These are phyloP conservation scores for Catocala nupta DNA, from an alignment of 2,888 invertebrate genomes.

Conservation along the genomic window DNA sequence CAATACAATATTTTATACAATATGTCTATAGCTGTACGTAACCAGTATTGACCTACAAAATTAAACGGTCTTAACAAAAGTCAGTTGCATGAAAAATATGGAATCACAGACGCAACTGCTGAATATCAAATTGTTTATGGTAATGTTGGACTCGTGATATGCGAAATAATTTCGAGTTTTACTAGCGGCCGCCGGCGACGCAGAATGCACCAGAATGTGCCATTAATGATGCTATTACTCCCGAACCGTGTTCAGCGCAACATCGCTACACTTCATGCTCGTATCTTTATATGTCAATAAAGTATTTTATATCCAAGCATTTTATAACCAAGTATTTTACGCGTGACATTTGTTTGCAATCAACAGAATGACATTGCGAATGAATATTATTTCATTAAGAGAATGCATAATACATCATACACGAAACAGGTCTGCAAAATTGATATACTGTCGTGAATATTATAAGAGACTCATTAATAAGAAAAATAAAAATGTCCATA, in stretches of 20 bases:
- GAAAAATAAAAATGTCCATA: no score
- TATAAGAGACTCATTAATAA: no score
- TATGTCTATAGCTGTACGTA: no score
- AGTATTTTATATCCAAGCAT: neutral
- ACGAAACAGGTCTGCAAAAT: no score
- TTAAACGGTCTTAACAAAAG: constrained; percentile 47
- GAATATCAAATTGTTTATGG: constrained; percentile 79
- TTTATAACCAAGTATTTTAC: no score
- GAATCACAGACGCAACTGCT: constrained; percentile 69
- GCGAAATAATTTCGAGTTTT: constrained; percentile 72
- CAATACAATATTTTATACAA: no score
- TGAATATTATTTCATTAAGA: no score
- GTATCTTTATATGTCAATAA: constrained; percentile 12
- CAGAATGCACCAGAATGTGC: constrained; percentile 55
- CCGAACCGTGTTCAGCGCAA: constrained; percentile 29
- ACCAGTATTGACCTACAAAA: constrained; percentile 15
- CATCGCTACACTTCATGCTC: constrained; percentile 35
- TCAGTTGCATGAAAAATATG: constrained; percentile 63
- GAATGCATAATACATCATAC: no score
- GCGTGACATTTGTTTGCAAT: no score
- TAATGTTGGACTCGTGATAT: constrained; percentile 67
- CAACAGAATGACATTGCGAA: no score
- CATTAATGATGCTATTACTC: constrained; percentile 49
- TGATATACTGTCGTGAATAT: no score
- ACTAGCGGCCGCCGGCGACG: constrained; percentile 58